Evolutionary conservation across 2,113 vertebrate genomes (phyloP), one percentile per base, ranked within the genome.

Genomic region (Tupaia chinensis): DNA sequence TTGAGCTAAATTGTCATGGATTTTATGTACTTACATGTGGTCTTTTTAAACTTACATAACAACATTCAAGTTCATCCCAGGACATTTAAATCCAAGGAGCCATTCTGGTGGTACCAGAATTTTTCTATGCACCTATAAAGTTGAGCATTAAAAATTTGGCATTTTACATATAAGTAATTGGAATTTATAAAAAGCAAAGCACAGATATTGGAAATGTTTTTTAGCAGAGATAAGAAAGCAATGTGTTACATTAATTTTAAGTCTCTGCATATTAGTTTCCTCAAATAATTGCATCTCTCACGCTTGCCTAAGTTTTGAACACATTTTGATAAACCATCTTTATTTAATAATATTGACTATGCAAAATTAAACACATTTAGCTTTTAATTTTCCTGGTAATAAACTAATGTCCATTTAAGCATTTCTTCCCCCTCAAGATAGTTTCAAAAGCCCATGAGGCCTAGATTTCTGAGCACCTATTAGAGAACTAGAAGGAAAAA

Each of bases 271-370:
- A 95, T 94, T 97, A 94, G 95, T 97, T 92, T 97, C 32, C 53
- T 89, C 60, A 94, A 96, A 95, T 27, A 94, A 94, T 77, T 94
- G 69, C 69, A 96, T 91, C 32, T 95, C 53, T 97, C 27, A 89
- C 76, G 61, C 54, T 88, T 97, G 53, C 61, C 53, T 92, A 83
- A 93, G 78, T 96, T 95, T 94, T 96, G 60, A 93, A 94, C 32
- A 94, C 17, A 81, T 90, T 94, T 90, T 86, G 61, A 91, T 89
- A 95, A 79, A 86, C 22, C 20, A 82, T 88, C 73, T 95, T 93
- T 91, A 94, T 95, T 95, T 96, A 98, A 89, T 96, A 94, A 95
- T 87, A 95, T 80, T 95, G 69, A 97, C 76, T 86, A 94, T 80
- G 70, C 60, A 96, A 98, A 96, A 95, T 97, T 94, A 95, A 98